phyloP scores from a whole-genome alignment of 2,888 invertebrate genomes.

The Nephrotoma appendiculata region DNA sequence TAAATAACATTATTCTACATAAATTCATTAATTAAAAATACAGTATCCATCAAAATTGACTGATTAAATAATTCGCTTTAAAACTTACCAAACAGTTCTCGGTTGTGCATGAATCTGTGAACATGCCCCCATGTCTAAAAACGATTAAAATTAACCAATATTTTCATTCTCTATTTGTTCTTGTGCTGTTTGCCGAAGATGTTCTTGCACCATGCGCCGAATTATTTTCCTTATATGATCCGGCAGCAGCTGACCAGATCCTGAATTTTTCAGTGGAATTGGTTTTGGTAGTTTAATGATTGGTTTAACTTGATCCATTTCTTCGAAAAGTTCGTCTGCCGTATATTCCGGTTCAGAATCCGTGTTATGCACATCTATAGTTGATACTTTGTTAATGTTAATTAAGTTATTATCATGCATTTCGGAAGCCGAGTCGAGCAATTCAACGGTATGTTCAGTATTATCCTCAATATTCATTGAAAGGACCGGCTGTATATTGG shows the following conservation, averaged over 20 bases:
- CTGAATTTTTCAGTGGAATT: not conserved
- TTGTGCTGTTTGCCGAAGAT: not conserved
- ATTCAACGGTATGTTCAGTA: not conserved
- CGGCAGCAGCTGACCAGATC: too few relatives aligned
- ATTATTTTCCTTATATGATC: not conserved
- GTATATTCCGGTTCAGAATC: not conserved
- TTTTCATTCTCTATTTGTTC: not conserved
- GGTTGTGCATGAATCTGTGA: too few relatives aligned
- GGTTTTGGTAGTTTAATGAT: not conserved
- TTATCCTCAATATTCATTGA: not conserved
- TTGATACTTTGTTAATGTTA: too few relatives aligned
- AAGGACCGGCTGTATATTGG: not conserved
- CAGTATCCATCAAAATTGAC: too few relatives aligned
- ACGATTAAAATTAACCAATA: not conserved
- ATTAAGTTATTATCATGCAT: too few relatives aligned
- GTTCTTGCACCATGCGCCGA: not conserved
- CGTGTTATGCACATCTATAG: not conserved
- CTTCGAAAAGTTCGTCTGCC: not conserved
- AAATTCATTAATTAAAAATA: too few relatives aligned
- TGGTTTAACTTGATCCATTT: not conserved
- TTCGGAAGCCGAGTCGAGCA: not conserved
- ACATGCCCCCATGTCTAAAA: too few relatives aligned
- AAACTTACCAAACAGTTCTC: too few relatives aligned
- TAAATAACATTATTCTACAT: too few relatives aligned
- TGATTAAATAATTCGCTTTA: too few relatives aligned